A percentile compares a stretch with the other conserved stretches of the same genome.
phyloP scores from a whole-genome alignment of 92 coral and sea anemone species.

The Porites lobata region DNA sequence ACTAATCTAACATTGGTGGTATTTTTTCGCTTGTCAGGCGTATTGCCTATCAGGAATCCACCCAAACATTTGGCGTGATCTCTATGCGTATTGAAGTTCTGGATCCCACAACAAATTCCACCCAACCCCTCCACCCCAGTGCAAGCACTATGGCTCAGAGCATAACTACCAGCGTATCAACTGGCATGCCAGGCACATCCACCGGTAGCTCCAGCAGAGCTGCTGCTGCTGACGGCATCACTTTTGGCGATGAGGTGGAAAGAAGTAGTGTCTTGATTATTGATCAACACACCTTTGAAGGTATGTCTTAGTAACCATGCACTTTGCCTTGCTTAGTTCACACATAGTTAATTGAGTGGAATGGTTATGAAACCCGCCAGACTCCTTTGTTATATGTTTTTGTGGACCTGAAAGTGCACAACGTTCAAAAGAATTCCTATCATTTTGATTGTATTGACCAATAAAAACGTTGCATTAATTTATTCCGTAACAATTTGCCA shows the following conservation, averaged over 20 bases:
- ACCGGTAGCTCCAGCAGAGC: constrained; percentile 66
- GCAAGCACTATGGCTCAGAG: constrained; percentile 96
- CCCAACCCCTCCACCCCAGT: constrained; percentile 92
- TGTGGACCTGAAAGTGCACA: too few relatives aligned
- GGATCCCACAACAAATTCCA: constrained; percentile 76
- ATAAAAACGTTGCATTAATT: too few relatives aligned
- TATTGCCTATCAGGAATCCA: constrained; percentile 93
- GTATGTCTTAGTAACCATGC: constrained; percentile 26
- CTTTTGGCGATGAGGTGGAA: constrained; percentile 98
- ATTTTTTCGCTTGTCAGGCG: constrained; percentile 62
- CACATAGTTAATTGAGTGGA: too few relatives aligned
- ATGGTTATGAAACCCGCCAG: too few relatives aligned
- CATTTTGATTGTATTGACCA: too few relatives aligned
- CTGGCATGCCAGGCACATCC: constrained; percentile 67
- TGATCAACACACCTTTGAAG: constrained; percentile 99
- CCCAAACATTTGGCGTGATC: constrained; percentile 95
- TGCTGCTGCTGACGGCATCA: constrained; percentile 90
- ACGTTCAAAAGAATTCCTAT: too few relatives aligned
- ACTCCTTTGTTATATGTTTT: too few relatives aligned
- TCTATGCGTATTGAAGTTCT: constrained; percentile 87
- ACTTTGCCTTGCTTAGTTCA: background rate
- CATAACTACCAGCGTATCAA: constrained; percentile 73
- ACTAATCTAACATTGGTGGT: too few relatives aligned
- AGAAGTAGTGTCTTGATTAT: constrained; percentile 87
- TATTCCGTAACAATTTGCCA: too few relatives aligned